Evolutionary conservation across 2,888 invertebrate genomes (phyloP).

Genomic region (Limnephilus rhombicus): DNA sequence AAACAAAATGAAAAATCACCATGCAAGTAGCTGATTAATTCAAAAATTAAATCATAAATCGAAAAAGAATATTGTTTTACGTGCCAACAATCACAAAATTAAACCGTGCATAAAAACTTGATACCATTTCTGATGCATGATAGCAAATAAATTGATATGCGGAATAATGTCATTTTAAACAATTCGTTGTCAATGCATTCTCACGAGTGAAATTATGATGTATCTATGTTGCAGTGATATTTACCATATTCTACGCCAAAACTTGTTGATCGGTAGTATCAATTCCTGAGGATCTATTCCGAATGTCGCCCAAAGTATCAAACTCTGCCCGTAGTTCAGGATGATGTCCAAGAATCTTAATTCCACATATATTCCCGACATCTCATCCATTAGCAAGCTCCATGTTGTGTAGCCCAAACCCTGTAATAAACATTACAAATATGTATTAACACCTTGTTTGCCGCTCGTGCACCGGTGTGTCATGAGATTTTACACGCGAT

Average conservation of each 20-base stretch:
- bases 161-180: neutral
- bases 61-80: too few species aligned
- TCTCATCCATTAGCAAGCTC: constrained; percentile 88
- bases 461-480: too few species aligned
- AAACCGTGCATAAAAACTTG: too few species aligned
- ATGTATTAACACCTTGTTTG: too few species aligned
- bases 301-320: constrained; percentile 91
- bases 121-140: neutral
- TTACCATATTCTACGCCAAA: constrained; percentile 80
- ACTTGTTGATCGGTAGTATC: constrained; percentile 82
- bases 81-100: too few species aligned
- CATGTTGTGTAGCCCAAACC: constrained; percentile 90
- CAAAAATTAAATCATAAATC: too few species aligned
- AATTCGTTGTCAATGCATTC: neutral
- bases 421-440: constrained; percentile 72
- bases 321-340: constrained; percentile 92
- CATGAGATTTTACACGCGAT: too few species aligned
- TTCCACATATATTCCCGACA: constrained; percentile 94
- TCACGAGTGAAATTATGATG: neutral
- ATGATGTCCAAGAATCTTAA: constrained; percentile 94
- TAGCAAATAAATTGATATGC: neutral
- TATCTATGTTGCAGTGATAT: constrained; percentile 34
- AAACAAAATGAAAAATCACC: neutral
- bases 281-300: constrained; percentile 90
- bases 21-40: too few species aligned